Conservation (phyloP, 2,113 vertebrate genomes). For the Epinephelus moara region DNA sequence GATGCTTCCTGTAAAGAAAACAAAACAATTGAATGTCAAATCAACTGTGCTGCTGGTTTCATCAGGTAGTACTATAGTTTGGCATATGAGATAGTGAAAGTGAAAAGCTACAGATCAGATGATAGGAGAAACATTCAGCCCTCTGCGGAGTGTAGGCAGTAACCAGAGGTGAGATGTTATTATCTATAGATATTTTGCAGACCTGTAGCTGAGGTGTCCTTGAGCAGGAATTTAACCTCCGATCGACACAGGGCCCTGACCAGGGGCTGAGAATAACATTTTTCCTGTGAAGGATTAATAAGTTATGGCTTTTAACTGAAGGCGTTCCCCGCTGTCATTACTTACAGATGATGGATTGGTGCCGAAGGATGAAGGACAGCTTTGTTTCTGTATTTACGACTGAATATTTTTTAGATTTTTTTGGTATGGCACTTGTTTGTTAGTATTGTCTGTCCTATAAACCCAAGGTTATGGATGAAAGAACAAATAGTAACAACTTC, state of each 20-base stretch:
- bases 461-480: neutral
- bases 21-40: no score
- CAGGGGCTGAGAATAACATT: neutral
- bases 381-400: neutral
- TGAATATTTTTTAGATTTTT: neutral
- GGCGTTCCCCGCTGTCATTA: neutral
- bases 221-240: constrained; percentile 15
- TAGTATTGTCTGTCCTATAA: neutral
- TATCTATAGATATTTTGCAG: neutral
- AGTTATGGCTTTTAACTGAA: constrained; percentile 1
- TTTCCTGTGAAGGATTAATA: constrained; percentile 20
- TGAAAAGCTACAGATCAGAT: neutral
- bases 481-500: neutral
- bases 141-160: neutral
- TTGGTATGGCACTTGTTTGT: no score
- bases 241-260: neutral
- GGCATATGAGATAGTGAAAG: neutral
- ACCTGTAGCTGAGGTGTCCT: constrained; percentile 3
- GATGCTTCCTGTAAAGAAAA: no score
- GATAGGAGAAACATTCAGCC: neutral
- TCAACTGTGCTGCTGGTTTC: neutral
- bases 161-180: neutral
- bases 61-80: neutral
- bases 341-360: neutral
- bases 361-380: neutral